Evolutionary conservation across 2,797 vertebrate species (phyloP).

Genomic region (Sebastes trivittatus): DNA sequence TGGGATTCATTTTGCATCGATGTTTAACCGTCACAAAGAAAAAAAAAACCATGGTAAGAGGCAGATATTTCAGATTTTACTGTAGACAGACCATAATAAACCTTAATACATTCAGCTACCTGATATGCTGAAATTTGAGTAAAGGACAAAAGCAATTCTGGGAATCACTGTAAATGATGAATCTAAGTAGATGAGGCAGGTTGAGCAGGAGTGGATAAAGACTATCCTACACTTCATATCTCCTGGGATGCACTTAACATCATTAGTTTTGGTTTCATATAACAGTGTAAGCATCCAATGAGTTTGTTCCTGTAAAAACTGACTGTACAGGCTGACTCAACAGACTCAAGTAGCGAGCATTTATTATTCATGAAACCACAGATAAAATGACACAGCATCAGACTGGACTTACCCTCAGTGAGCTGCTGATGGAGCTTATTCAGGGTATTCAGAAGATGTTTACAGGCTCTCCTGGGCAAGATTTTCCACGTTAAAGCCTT

Average conservation of each 20-base stretch:
- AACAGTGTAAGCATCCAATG: conserved; percentile 8
- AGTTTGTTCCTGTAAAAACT: conserved; percentile 49
- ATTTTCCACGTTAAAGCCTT: conserved; percentile 95
- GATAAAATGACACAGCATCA: conserved; percentile 38
- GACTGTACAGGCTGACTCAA: conserved; percentile 44
- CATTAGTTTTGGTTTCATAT: conserved; percentile 17
- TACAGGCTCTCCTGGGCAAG: conserved; percentile 96
- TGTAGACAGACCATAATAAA: neutral
- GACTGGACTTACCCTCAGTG: conserved; percentile 88
- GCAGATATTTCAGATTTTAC: neutral
- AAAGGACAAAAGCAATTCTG: neutral
- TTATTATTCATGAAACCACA: conserved; percentile 64
- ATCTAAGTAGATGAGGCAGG: neutral
- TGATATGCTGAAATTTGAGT: neutral
- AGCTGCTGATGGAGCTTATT: conserved; percentile 93
- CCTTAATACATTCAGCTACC: neutral
- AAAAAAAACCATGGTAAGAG: neutral
- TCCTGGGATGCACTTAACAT: conserved; percentile 19
- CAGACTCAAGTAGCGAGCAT: conserved; percentile 32
- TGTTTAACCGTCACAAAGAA: neutral
- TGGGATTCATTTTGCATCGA: neutral
- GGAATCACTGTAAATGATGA: conserved; percentile 2
- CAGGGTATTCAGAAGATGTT: conserved; percentile 94
- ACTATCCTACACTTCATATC: conserved; percentile 5
- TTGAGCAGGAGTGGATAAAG: neutral